Conservation (phyloP, 2,797 vertebrate species). For the Oophaga sylvatica region DNA sequence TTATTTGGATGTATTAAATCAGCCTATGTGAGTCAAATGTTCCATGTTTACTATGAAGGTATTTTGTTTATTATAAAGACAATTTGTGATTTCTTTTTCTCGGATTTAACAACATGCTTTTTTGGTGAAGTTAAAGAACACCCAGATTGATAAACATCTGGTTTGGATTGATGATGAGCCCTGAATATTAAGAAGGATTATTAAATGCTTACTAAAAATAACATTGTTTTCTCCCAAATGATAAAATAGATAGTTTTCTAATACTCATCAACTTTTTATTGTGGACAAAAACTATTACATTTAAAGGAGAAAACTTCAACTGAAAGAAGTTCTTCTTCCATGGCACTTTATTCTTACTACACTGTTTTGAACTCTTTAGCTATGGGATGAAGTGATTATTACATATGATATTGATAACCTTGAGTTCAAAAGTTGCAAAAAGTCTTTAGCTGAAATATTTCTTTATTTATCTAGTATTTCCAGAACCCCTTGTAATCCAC, state of each 20-base stretch:
- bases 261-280: slow-evolving; percentile 13
- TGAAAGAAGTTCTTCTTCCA: neutral
- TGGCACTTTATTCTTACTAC: no score
- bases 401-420: neutral
- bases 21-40: neutral
- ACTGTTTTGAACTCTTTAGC: neutral
- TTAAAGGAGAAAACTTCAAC: neutral
- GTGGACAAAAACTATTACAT: neutral
- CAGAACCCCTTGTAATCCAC: no score
- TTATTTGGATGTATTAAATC: neutral
- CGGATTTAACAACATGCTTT: slow-evolving; percentile 24
- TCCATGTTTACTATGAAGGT: neutral
- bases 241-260: slow-evolving; percentile 26
- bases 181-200: slow-evolving; percentile 53
- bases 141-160: slow-evolving; percentile 49
- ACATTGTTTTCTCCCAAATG: slow-evolving; percentile 44
- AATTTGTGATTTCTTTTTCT: neutral
- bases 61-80: neutral
- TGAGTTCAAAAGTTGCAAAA: no score
- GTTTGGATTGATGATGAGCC: slow-evolving; percentile 31
- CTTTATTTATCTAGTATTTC: no score
- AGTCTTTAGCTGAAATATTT: no score
- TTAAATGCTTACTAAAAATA: slow-evolving; percentile 48
- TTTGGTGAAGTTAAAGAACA: slow-evolving; percentile 18
- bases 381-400: neutral